Evolutionary conservation across 1,140 invertebrate species (phyloP), one percentile per base, ranked within the genome.

Genomic region (Drosophila obscura): DNA sequence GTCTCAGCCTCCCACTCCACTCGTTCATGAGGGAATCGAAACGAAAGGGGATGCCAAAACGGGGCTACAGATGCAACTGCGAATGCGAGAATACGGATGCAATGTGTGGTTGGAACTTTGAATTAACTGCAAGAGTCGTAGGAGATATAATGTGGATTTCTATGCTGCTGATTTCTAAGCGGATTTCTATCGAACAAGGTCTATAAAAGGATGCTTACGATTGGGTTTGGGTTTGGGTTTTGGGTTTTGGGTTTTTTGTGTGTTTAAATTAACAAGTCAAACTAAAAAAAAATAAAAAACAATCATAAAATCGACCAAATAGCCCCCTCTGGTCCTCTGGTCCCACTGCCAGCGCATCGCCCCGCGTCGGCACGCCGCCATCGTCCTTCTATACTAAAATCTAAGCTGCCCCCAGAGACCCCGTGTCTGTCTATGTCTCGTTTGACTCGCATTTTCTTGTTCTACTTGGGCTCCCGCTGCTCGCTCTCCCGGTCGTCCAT

Each of bases 351-450:
- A 11, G n/a, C 16, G 15, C 5, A 2, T 11, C 19, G 16, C 45
- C 16, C 11, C 15, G 13, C 28, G n/a, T n/a, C 31, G 22, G 39
- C 53, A 43, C 11, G 19, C n/a, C 24, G 16, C 15, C 35, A 53
- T 53, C 5, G 26, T 53, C 16, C 28, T 53, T 16, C 15, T 35
- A 41, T 22, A 39, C 67, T 45, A 49, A 71, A 64, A 39, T 73
- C 71, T 73, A 73, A 73, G 69, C 69, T 73, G 71, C 59, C 71
- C 69, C 71, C 68, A 55, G 24, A 39, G 39, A 28, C 51, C 58
- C 69, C 31, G 19, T 51, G 15, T 73, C 45, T 71, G 13, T 39
- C 35, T 39, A 71, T 58, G 67, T 46, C 68, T 73, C 69, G n/a
- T 50, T 59, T 63, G 11, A 39, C 4, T 39, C 35, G 22, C 11